Percentiles rank a stretch among this genome's conserved stretches.
Evolutionary conservation across 2,888 invertebrate genomes (phyloP).

Genomic region (Ceriagrion tenellum): DNA sequence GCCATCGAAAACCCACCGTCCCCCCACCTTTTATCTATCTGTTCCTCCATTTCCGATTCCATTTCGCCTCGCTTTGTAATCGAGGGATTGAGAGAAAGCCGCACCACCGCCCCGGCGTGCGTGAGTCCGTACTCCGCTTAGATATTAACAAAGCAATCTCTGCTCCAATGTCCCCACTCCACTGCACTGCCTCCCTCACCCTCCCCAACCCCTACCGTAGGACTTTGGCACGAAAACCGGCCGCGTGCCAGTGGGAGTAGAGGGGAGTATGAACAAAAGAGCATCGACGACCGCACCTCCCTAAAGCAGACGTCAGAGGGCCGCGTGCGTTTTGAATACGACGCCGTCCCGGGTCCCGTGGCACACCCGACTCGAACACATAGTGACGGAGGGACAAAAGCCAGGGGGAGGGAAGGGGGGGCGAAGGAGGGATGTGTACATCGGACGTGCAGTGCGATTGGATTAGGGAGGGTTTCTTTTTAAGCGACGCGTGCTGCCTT

Average conservation of each 20-base stretch:
- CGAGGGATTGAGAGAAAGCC: conserved; percentile 18
- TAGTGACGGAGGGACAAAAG: not conserved
- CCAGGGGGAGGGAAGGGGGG: not conserved
- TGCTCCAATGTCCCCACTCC: not conserved
- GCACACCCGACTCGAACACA: not conserved
- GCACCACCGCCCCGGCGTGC: not conserved
- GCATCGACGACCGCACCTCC: conserved; percentile 58
- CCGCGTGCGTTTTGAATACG: conserved; percentile 64
- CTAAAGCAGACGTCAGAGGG: conserved; percentile 56
- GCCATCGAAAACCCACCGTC: not conserved
- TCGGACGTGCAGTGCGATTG: conserved; percentile 61
- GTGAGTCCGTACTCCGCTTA: conserved; percentile 17
- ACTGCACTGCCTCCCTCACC: not conserved
- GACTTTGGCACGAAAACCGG: conserved; percentile 25
- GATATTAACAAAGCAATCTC: conserved; percentile 62
- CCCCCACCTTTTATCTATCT: not conserved
- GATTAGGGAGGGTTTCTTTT: conserved; percentile 47
- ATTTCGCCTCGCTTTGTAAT: conserved; percentile 45
- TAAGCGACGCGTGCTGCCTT: conserved; percentile 58
- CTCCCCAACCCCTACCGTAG: not conserved
- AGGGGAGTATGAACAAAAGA: conserved; percentile 46
- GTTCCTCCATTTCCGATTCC: not conserved
- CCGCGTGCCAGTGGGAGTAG: conserved; percentile 45
- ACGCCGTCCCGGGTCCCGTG: not conserved
- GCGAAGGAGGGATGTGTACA: conserved; percentile 1